phyloP scores from a whole-genome alignment of 2,797 vertebrate species.

The Alosa sapidissima region DNA sequence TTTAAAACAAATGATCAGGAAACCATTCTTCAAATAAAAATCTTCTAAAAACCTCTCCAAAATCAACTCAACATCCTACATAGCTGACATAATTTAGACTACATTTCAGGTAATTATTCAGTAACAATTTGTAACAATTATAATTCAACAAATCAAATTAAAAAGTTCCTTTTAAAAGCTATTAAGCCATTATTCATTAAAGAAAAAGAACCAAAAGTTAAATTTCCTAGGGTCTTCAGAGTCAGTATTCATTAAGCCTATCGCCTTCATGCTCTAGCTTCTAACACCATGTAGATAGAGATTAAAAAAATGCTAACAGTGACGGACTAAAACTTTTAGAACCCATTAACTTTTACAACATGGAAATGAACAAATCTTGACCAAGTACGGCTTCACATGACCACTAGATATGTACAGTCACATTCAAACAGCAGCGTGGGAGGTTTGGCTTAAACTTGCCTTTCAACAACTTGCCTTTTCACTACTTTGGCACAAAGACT shows the following conservation, averaged over 20 bases:
- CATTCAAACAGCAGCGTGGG: not conserved
- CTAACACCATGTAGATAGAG: not conserved
- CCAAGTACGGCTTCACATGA: not conserved
- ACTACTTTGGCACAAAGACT: conserved; percentile 35
- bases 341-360: not conserved
- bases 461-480: conserved; percentile 15
- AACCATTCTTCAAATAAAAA: not conserved
- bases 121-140: not conserved
- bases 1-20: not conserved
- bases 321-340: not conserved
- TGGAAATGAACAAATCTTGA: not conserved
- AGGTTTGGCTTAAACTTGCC: not conserved
- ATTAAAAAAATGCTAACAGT: not conserved
- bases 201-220: too few relatives aligned
- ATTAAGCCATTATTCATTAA: too few relatives aligned
- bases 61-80: not conserved
- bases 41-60: not conserved
- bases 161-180: not conserved
- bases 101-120: not conserved
- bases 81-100: not conserved
- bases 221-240: not conserved
- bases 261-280: not conserved
- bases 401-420: not conserved
- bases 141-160: too few relatives aligned
- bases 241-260: not conserved